A percentile compares a stretch with the other conserved stretches of the same genome.
phyloP scores from a whole-genome alignment of 2,888 invertebrate genomes.

The Scelioninae gen. 2 region DNA sequence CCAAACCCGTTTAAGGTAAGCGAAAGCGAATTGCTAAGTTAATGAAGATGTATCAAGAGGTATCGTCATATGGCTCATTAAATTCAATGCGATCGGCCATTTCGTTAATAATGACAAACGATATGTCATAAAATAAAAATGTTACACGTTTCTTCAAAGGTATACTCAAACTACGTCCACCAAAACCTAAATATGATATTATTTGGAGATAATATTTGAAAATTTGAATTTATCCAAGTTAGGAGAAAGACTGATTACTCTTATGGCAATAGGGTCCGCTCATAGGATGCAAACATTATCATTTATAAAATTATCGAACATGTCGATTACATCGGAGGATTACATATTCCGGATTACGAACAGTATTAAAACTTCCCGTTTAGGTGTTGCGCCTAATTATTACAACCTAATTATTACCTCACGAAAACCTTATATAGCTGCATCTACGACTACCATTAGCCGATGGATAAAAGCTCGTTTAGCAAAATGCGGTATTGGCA shows the following conservation, averaged over 20 bases:
- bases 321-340: background rate
- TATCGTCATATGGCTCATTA: background rate
- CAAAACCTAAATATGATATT: constrained; percentile 30
- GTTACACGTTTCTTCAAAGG: constrained; percentile 47
- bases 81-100: constrained; percentile 5
- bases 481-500: background rate
- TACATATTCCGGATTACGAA: too few species aligned
- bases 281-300: too few species aligned
- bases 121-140: too few species aligned
- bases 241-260: background rate
- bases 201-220: constrained; percentile 21
- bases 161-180: constrained; percentile 18
- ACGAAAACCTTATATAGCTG: background rate
- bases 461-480: background rate
- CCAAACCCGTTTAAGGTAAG: background rate
- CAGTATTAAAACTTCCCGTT: too few species aligned
- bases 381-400: background rate
- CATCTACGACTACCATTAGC: background rate
- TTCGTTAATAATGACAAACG: too few species aligned
- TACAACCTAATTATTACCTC: background rate
- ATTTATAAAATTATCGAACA: too few species aligned
- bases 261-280: constrained; percentile 1
- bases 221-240: background rate
- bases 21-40: background rate
- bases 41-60: background rate